A percentile compares a stretch with the other conserved stretches of the same genome.
phyloP scores from a whole-genome alignment of 2,888 invertebrate genomes.

The Metacarcinus magister region DNA sequence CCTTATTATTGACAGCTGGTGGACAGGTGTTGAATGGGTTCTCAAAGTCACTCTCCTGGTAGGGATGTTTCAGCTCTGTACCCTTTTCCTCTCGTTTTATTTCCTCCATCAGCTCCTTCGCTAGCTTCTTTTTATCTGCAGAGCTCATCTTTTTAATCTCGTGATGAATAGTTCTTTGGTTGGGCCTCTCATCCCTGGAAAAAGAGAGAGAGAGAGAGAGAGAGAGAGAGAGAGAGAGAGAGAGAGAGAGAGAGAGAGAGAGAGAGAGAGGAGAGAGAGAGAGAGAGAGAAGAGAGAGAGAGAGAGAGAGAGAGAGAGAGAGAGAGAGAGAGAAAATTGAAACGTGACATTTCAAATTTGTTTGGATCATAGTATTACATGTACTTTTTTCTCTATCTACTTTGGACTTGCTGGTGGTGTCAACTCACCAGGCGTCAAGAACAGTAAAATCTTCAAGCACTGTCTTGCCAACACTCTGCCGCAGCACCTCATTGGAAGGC shows the following conservation, averaged over 20 bases:
- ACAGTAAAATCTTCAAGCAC: conserved; percentile 61
- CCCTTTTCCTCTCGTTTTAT: conserved; percentile 64
- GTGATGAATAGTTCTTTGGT: conserved; percentile 76
- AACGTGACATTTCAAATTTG: too few species aligned
- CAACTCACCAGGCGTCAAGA: conserved; percentile 79
- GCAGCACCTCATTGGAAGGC: conserved; percentile 79
- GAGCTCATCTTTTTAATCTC: conserved; percentile 80
- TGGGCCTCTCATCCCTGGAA: conserved; percentile 75
- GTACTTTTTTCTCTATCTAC: too few species aligned
- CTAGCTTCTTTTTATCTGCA: conserved; percentile 78
- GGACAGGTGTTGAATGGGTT: conserved; percentile 81
- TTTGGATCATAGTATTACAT: too few species aligned
- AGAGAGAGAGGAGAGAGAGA: too few species aligned
- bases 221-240: too few species aligned
- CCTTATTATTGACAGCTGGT: conserved; percentile 67
- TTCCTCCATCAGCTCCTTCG: conserved; percentile 72
- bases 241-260: too few species aligned
- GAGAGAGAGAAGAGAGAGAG: too few species aligned
- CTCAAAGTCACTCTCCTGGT: conserved; percentile 81
- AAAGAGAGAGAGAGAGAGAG: too few species aligned
- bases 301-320: too few species aligned
- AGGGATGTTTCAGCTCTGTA: conserved; percentile 62
- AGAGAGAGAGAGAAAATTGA: too few species aligned
- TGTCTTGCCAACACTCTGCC: conserved; percentile 78
- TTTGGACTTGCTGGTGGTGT: too few species aligned